Base-by-base conservation (phyloP, 2,888 invertebrate species). In the Isoperla grammatica region DNA sequence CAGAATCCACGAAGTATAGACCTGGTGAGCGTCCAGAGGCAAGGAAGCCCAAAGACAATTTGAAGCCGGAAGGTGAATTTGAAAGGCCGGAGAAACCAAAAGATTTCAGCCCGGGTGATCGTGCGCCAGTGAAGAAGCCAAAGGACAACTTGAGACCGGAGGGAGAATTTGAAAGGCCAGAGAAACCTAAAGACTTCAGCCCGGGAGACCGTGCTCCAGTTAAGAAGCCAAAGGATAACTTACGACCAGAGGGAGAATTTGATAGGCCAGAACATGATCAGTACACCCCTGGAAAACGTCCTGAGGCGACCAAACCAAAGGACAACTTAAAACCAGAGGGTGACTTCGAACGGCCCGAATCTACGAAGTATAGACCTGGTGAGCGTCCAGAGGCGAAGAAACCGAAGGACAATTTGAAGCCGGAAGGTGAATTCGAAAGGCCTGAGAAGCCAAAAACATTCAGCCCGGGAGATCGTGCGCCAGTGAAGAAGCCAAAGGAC, bases 71-170 rank as follows among this genome's bases (percentile, higher is more conserved):
- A 40, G 70, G 69, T n/a, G 64, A 68, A 9, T 69, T 69, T 55
- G 63, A 64, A 39, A 49, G 60, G 39, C 56, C 48, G 1, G 22
- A 49, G 11, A 60, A 56, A 1, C 76, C 78, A 4, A n/a, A n/a
- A n/a, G 35, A 56, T 13, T 56, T 39, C 12, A 78, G 78, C 19
- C 75, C 75, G 57, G 83, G 82, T 8, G 86, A 87, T 69, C 75
- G 84, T 57, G 78, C 80, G 1, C 80, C 83, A 57, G 72, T 84
- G 1, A 78, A 83, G 1, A 79, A 71, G 68, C 83, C 80, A 65
- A 81, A 84, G 71, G 87, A 88, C 70, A 83, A 87, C 69, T 66
- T 71, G 4, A 70, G 65, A 60, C 65, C 68, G 15, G 70, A 70
- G 61, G 75, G 72, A 15, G 71, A 75, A 13, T 77, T 78, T 63